phyloP scores from a whole-genome alignment of 2,113 vertebrate species.

The Hydrochoerus hydrochaeris region DNA sequence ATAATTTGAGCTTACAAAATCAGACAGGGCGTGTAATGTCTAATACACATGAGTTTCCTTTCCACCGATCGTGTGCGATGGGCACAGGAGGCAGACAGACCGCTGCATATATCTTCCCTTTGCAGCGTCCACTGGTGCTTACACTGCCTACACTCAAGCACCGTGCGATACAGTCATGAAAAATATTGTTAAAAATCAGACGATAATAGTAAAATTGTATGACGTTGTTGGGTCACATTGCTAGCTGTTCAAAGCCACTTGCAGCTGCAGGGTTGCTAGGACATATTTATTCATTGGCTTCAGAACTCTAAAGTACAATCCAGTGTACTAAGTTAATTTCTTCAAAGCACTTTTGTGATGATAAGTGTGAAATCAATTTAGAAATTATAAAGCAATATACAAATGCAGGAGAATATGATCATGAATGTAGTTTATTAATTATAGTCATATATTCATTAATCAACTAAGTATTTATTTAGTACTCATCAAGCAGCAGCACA shows the following conservation, averaged over 20 bases:
- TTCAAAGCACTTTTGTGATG: slow-evolving; percentile 16
- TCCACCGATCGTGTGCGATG: no score
- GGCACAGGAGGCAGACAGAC: background rate
- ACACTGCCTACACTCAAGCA: background rate
- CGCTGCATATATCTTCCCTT: background rate
- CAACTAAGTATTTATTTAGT: slow-evolving; percentile 1
- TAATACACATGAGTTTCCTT: background rate
- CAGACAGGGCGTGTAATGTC: background rate
- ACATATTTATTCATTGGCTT: background rate
- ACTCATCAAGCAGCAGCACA: background rate
- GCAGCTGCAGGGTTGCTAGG: background rate
- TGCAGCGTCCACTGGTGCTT: background rate
- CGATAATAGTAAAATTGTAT: background rate
- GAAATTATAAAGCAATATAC: background rate
- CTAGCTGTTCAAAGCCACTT: background rate
- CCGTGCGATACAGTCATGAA: background rate
- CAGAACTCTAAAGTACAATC: background rate
- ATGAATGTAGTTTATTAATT: slow-evolving; percentile 3
- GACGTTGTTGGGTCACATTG: background rate
- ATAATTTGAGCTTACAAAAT: background rate
- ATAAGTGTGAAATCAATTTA: slow-evolving; percentile 40
- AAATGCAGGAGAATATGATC: background rate
- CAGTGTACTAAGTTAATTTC: background rate
- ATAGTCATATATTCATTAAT: background rate
- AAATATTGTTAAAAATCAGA: background rate